phyloP scores from a whole-genome alignment of 2,888 invertebrate genomes.

The Eueremaeus valkanovi region DNA sequence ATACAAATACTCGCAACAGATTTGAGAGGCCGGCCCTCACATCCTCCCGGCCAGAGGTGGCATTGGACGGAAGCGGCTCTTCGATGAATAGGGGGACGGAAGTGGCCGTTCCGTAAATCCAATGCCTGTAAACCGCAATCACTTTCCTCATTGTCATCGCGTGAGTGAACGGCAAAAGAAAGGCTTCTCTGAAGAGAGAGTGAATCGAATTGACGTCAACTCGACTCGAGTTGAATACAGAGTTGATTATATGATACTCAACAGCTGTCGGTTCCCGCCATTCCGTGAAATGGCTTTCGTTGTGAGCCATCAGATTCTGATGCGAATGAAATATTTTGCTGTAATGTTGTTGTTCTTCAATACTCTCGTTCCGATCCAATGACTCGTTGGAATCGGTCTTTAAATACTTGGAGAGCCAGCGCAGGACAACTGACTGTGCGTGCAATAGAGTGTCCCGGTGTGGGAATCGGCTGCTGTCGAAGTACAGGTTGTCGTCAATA shows the following conservation, averaged over 20 bases:
- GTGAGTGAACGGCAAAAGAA: constrained; percentile 77
- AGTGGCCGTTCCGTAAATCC: constrained; percentile 61
- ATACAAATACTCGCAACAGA: constrained; percentile 80
- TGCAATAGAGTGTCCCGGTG: constrained; percentile 64
- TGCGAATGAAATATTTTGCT: constrained; percentile 29
- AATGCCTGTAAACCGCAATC: constrained; percentile 87
- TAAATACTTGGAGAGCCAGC: constrained; percentile 73
- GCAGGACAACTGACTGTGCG: constrained; percentile 78
- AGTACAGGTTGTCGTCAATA: constrained; percentile 43
- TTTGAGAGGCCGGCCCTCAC: constrained; percentile 60
- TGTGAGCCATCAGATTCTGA: neutral
- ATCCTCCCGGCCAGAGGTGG: constrained; percentile 20
- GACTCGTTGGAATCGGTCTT: constrained; percentile 1
- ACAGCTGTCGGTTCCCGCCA: constrained; percentile 39
- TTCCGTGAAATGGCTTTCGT: neutral
- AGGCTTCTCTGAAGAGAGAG: constrained; percentile 88
- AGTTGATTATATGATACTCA: constrained; percentile 60
- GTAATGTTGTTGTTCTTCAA: constrained; percentile 13
- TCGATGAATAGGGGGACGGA: constrained; percentile 38
- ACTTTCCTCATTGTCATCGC: constrained; percentile 81
- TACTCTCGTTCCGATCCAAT: neutral
- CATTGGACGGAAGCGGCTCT: constrained; percentile 23
- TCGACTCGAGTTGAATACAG: constrained; percentile 77
- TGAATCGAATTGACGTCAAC: constrained; percentile 92
- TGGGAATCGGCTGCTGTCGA: constrained; percentile 48